phyloP scores from a whole-genome alignment of 2,113 vertebrate species.

The Beaufortia kweichowensis region DNA sequence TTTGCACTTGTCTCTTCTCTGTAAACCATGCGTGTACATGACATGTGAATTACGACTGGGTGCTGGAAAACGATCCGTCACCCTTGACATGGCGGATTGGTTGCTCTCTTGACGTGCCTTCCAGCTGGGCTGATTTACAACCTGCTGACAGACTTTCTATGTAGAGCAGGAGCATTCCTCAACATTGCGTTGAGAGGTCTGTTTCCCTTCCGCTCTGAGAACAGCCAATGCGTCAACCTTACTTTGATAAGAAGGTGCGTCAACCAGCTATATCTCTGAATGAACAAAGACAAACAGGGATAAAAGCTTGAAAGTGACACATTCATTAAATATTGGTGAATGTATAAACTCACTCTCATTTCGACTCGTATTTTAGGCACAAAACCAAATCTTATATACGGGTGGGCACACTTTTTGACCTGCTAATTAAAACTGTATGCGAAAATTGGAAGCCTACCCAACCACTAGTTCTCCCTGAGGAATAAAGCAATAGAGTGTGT shows the following conservation, averaged over 20 bases:
- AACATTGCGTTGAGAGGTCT: constrained; percentile 46
- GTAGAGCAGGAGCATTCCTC: constrained; percentile 49
- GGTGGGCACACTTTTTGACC: not conserved
- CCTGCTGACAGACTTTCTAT: constrained; percentile 52
- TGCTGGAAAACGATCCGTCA: constrained; percentile 69
- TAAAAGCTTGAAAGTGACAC: constrained; percentile 10
- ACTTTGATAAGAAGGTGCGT: not conserved
- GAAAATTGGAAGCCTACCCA: too few species aligned
- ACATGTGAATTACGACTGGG: constrained; percentile 61
- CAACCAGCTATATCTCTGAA: not conserved
- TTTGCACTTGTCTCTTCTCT: constrained; percentile 45
- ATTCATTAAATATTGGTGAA: constrained; percentile 2
- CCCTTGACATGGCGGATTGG: constrained; percentile 61
- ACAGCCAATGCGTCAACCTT: not conserved
- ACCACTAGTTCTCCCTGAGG: not conserved
- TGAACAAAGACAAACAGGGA: not conserved
- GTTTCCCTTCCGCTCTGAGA: constrained; percentile 24
- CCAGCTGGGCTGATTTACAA: constrained; percentile 60
- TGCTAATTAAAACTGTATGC: not conserved
- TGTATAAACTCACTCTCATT: constrained; percentile 31
- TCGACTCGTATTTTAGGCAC: constrained; percentile 15
- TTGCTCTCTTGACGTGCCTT: constrained; percentile 63
- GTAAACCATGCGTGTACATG: constrained; percentile 49
- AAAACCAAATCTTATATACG: constrained; percentile 3
- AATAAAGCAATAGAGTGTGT: not conserved